A percentile compares a stretch with the other conserved stretches of the same genome.
Evolutionary conservation across 2,113 vertebrate genomes (phyloP).

Genomic region (Burhinus bistriatus): DNA sequence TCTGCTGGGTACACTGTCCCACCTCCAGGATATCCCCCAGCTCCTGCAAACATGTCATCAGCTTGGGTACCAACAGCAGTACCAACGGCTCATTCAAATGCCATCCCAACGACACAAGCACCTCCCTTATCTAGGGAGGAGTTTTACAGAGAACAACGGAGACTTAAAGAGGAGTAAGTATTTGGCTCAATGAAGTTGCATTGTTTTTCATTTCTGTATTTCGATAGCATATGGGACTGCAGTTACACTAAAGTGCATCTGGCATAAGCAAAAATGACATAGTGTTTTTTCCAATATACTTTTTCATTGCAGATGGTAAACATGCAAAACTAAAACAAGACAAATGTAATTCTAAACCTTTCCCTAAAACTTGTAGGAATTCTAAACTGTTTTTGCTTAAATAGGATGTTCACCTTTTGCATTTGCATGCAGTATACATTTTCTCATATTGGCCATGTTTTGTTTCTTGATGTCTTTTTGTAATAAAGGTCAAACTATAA

Average conservation of each 20-base stretch:
- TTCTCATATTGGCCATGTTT: constrained; percentile 59
- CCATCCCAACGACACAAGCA: constrained; percentile 79
- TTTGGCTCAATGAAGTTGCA: constrained; percentile 9
- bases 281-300: background rate
- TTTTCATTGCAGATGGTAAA: constrained; percentile 63
- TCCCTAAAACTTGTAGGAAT: constrained; percentile 66
- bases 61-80: constrained; percentile 85
- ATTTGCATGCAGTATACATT: constrained; percentile 71
- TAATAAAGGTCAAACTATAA: constrained; percentile 58
- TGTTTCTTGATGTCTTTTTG: constrained; percentile 66
- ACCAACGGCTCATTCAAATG: constrained; percentile 77
- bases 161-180: constrained; percentile 92
- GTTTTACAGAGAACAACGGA: constrained; percentile 88
- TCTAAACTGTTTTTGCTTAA: constrained; percentile 68
- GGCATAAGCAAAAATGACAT: no score
- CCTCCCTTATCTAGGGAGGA: constrained; percentile 91
- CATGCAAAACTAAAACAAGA: constrained; percentile 64
- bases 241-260: no score
- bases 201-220: constrained; percentile 39
- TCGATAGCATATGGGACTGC: no score
- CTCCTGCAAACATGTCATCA: constrained; percentile 82
- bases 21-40: constrained; percentile 86
- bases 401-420: constrained; percentile 72
- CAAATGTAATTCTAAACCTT: constrained; percentile 60
- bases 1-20: constrained; percentile 85